These are phyloP conservation scores for Orientallactaga sibirica DNA, from an alignment of 2,797 vertebrate genomes.

Conservation along the genomic window DNA sequence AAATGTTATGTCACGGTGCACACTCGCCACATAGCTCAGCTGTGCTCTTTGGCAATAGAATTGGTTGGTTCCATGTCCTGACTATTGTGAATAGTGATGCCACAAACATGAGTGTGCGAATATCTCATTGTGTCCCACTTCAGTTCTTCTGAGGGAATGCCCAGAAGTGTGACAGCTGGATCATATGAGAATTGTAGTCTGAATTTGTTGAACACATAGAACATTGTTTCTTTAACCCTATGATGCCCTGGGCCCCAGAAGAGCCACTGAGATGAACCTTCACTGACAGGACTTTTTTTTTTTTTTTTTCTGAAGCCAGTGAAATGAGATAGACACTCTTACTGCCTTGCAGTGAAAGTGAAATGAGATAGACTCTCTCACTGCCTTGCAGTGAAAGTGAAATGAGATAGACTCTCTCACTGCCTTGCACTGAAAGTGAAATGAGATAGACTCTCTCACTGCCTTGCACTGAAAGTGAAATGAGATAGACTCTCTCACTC, in stretches of 20 bases:
- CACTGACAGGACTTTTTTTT: background rate
- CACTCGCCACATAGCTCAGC: accelerated
- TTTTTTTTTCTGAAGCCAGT: background rate
- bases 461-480: background rate
- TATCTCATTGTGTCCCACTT: background rate
- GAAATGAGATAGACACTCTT: background rate
- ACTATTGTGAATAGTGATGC: accelerated
- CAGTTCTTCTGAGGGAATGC: no score
- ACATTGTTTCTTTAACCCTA: background rate
- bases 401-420: background rate
- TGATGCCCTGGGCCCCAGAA: background rate
- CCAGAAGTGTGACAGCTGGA: background rate
- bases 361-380: background rate
- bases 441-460: background rate
- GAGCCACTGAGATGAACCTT: background rate
- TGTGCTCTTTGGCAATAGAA: background rate
- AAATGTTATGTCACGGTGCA: accelerated
- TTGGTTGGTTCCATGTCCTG: no score
- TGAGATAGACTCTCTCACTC: background rate
- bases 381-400: background rate
- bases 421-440: background rate
- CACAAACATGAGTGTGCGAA: no score
- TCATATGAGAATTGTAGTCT: background rate
- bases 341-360: no score
- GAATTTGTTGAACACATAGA: background rate